These are phyloP conservation scores for Typhlichthys subterraneus DNA, from an alignment of 2,797 vertebrate species.

Conservation along the genomic window DNA sequence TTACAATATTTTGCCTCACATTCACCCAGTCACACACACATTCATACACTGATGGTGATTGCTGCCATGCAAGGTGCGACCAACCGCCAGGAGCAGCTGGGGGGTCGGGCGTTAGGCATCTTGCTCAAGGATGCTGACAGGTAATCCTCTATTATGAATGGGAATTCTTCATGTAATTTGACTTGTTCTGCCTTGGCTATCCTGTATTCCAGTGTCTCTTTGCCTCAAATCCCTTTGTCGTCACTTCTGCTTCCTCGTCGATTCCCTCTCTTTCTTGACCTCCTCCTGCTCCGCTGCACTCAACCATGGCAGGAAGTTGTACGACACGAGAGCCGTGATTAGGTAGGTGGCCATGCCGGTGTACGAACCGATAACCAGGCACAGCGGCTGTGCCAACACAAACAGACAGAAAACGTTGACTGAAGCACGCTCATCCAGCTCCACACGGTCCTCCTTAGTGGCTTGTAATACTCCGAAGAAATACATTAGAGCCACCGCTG, in stretches of 20 bases:
- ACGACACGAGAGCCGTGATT: slow-evolving; percentile 75
- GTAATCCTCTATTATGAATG: neutral
- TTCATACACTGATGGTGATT: too few species aligned
- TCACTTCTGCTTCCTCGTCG: slow-evolving; percentile 65
- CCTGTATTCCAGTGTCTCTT: slow-evolving; percentile 7
- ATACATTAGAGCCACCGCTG: slow-evolving; percentile 78
- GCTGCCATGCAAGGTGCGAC: too few species aligned
- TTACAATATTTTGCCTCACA: too few species aligned
- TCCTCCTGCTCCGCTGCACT: neutral
- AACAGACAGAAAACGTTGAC: slow-evolving; percentile 84
- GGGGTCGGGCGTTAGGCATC: too few species aligned
- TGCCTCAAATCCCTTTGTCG: neutral
- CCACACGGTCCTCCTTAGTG: slow-evolving; percentile 61
- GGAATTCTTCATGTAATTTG: neutral
- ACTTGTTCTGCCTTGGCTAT: neutral
- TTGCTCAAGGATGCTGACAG: too few species aligned
- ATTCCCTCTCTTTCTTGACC: slow-evolving; percentile 27
- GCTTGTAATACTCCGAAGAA: slow-evolving; percentile 78
- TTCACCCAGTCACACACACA: too few species aligned
- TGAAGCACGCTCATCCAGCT: slow-evolving; percentile 75
- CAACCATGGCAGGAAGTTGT: slow-evolving; percentile 78
- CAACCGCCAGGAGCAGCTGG: too few species aligned
- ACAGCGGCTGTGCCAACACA: slow-evolving; percentile 79
- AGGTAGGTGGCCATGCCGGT: slow-evolving; percentile 78
- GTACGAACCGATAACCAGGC: slow-evolving; percentile 75